Evolutionary conservation across 64 coral and sea anemone species (phyloP).

Genomic region (Stichodactyla mertensii): DNA sequence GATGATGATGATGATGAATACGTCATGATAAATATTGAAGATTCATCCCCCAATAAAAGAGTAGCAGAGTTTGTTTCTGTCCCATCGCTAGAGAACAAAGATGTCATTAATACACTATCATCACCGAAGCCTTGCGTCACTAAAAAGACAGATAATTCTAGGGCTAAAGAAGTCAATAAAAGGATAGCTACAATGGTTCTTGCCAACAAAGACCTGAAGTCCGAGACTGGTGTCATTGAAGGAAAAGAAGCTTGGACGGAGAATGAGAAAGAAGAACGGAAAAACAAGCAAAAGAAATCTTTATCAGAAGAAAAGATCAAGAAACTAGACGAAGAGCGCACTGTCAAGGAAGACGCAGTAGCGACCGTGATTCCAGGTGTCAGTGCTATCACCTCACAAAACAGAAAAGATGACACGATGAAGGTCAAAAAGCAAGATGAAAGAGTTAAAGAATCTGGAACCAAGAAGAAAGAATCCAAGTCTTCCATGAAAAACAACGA

Average conservation of each 20-base stretch:
- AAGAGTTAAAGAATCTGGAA: neutral
- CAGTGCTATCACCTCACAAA: neutral
- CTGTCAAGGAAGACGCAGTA: neutral
- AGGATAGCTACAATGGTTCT: neutral
- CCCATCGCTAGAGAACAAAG: neutral
- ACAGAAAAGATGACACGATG: neutral
- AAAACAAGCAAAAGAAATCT: neutral
- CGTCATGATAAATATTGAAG: constrained; percentile 1
- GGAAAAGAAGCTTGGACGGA: constrained; percentile 5
- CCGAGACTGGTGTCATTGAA: neutral
- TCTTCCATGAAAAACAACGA: constrained; percentile 18
- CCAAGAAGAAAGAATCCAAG: neutral
- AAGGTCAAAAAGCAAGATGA: neutral
- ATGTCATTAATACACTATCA: neutral
- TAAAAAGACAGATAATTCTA: neutral
- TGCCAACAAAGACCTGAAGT: neutral
- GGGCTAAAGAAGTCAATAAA: neutral
- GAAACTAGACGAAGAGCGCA: neutral
- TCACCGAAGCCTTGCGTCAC: neutral
- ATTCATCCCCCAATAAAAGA: neutral
- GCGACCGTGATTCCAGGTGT: neutral
- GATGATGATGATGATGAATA: neutral
- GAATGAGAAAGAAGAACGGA: neutral
- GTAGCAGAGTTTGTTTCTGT: constrained; percentile 8
- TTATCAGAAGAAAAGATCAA: neutral